phyloP scores from a whole-genome alignment of 2,797 vertebrate species.

The Loris lydekkerianus region DNA sequence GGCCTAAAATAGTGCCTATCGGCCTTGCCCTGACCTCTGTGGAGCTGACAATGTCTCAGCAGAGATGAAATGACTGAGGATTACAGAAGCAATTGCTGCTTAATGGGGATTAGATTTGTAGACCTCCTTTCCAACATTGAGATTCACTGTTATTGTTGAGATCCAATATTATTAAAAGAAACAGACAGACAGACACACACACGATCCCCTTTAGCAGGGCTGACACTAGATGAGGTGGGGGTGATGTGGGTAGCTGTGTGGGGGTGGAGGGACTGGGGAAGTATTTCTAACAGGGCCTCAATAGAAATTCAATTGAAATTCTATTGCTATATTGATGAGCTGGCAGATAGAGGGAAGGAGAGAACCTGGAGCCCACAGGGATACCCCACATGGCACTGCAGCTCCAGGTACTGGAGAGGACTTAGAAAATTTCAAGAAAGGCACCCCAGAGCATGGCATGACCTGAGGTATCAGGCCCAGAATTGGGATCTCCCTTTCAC shows the following conservation, averaged over 20 bases:
- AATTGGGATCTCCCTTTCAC: not conserved
- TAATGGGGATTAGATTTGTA: not conserved
- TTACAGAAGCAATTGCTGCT: conserved; percentile 14
- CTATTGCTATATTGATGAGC: not conserved
- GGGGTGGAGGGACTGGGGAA: not conserved
- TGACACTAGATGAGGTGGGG: not conserved
- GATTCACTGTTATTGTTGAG: not conserved
- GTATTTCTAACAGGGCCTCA: not conserved
- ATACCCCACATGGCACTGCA: accelerated
- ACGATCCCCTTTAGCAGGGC: not conserved
- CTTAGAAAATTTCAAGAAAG: not conserved
- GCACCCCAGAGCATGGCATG: not conserved
- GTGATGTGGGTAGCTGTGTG: not conserved
- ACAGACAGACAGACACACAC: not conserved
- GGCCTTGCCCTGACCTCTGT: not conserved
- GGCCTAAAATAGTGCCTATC: not conserved
- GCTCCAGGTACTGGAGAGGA: not conserved
- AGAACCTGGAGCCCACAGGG: not conserved
- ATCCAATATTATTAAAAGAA: not conserved
- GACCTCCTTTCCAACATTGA: not conserved
- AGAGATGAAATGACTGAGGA: not conserved
- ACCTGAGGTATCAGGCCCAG: not conserved
- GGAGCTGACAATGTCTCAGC: not conserved
- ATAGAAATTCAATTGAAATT: not conserved
- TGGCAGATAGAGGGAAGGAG: not conserved